Evolutionary conservation across 2,113 vertebrate species (phyloP).

Genomic region (Cyrtonyx montezumae): DNA sequence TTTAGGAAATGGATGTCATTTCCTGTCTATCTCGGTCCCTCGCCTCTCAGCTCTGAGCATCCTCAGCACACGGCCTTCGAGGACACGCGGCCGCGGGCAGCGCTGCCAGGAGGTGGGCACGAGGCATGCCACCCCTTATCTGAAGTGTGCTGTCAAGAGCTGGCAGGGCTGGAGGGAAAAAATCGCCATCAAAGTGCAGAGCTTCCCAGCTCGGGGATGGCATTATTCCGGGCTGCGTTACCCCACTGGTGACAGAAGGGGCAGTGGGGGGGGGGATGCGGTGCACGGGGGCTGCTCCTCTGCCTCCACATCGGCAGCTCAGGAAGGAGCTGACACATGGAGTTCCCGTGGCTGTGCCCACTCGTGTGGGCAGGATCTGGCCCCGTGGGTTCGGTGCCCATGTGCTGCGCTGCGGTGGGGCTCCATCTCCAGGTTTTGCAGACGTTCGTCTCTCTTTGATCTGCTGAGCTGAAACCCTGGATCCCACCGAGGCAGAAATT

Average conservation of each 20-base stretch:
- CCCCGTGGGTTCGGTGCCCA: neutral
- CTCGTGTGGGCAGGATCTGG: rapidly evolving
- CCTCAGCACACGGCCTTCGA: neutral
- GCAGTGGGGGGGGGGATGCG: neutral
- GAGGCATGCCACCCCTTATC: neutral
- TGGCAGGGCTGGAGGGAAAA: neutral
- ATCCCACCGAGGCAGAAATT: slow-evolving; percentile 45
- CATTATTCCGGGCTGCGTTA: too few relatives aligned
- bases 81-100: neutral
- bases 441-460: neutral
- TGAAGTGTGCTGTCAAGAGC: neutral
- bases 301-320: rapidly evolving
- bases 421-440: slow-evolving; percentile 68
- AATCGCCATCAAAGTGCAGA: slow-evolving; percentile 9
- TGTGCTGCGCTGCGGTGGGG: neutral
- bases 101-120: neutral
- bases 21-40: neutral
- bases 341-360: neutral
- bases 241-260: too few relatives aligned
- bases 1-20: neutral
- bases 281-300: neutral
- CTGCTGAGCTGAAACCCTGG: slow-evolving; percentile 50
- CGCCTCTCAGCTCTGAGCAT: neutral
- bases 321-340: neutral
- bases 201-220: neutral